Evolutionary conservation across 1,140 invertebrate species (phyloP).

Genomic region (Halyomorpha halys): DNA sequence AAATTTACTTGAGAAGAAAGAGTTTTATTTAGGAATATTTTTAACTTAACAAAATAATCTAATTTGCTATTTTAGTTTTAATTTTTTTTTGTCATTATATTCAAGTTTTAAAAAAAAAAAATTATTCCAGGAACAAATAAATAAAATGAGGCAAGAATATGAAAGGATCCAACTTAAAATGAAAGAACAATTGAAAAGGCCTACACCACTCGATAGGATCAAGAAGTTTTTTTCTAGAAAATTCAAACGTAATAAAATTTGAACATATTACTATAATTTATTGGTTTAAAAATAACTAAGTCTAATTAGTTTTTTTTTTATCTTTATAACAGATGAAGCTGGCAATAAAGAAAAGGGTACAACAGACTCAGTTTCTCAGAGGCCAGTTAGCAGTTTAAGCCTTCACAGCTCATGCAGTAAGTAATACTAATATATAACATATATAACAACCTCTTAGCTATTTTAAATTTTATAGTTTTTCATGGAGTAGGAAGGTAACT

Average conservation of each 20-base stretch:
- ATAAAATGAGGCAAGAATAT: constrained; percentile 65
- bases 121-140: constrained; percentile 59
- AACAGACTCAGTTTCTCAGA: constrained; percentile 34
- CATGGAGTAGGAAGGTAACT: too few relatives aligned
- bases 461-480: too few relatives aligned
- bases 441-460: too few relatives aligned
- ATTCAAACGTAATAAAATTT: constrained; percentile 40
- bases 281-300: background rate
- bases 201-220: constrained; percentile 65
- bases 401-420: constrained; percentile 57
- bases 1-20: too few relatives aligned
- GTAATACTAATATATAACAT: too few relatives aligned
- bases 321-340: too few relatives aligned
- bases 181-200: constrained; percentile 56
- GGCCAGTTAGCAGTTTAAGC: constrained; percentile 62
- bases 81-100: too few relatives aligned
- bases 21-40: too few relatives aligned
- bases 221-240: constrained; percentile 64
- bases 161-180: constrained; percentile 67
- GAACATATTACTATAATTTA: background rate
- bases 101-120: too few relatives aligned
- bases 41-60: too few relatives aligned
- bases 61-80: too few relatives aligned
- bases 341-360: background rate
- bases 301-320: background rate